Conservation (phyloP, 2,113 vertebrate genomes). For the Leuciscus idus region DNA sequence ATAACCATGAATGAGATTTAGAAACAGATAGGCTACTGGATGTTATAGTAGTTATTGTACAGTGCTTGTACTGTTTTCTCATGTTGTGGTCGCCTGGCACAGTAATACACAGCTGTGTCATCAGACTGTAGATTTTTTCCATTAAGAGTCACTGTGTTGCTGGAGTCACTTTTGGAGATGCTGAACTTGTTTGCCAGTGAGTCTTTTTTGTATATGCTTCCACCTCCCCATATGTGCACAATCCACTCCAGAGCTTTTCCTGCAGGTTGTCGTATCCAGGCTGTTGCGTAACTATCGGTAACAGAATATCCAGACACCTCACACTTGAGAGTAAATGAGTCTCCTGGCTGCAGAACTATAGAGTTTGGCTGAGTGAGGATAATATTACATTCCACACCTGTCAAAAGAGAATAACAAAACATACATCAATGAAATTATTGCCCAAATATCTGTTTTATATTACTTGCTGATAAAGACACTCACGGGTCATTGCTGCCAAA, state of each 20-base stretch:
- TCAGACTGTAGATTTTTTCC: conserved; percentile 4
- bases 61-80: not conserved
- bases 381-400: conserved; percentile 16
- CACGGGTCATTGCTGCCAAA: not conserved
- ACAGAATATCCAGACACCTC: conserved; percentile 41
- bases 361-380: not conserved
- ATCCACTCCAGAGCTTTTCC: conserved; percentile 54
- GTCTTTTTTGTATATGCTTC: not conserved
- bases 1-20: not conserved
- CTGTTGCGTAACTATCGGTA: conserved; percentile 10
- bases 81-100: not conserved
- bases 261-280: not conserved
- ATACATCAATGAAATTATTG: not conserved
- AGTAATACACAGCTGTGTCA: conserved; percentile 47
- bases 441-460: not conserved
- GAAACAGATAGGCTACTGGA: not conserved
- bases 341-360: not conserved
- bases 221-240: conserved; percentile 19
- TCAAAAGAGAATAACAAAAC: not conserved
- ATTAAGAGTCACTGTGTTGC: conserved; percentile 13
- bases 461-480: not conserved
- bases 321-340: conserved; percentile 30
- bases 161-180: too few species aligned
- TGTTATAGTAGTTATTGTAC: not conserved
- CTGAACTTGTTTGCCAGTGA: conserved; percentile 2